Percentiles rank a stretch among this genome's conserved stretches.
These are phyloP conservation scores for Castor canadensis DNA, from an alignment of 2,113 vertebrate genomes.

Conservation along the genomic window DNA sequence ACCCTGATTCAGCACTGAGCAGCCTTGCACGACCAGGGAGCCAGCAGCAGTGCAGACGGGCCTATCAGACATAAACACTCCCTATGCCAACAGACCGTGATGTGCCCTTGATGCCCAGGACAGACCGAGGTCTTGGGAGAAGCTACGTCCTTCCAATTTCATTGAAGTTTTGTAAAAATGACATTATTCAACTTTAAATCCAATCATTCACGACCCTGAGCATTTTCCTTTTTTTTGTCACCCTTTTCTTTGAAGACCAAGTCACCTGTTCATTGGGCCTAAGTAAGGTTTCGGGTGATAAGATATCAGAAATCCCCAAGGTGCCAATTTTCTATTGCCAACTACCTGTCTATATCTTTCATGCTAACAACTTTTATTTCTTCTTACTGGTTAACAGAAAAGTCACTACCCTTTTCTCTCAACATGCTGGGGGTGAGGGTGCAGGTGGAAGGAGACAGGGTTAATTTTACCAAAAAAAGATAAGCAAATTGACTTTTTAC, in stretches of 20 bases:
- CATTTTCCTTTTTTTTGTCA: slow-evolving; percentile 56
- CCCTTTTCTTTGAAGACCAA: slow-evolving; percentile 21
- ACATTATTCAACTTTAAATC: slow-evolving; percentile 64
- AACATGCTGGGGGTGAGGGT: slow-evolving; percentile 22
- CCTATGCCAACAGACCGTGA: not conserved
- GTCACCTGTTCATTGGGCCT: slow-evolving; percentile 65
- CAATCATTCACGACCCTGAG: slow-evolving; percentile 38
- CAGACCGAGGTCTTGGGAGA: slow-evolving; percentile 69
- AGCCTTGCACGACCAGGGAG: rapidly evolving
- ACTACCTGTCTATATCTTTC: no score
- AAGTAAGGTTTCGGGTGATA: slow-evolving; percentile 62
- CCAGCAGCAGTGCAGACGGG: not conserved
- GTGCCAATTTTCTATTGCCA: slow-evolving; percentile 63
- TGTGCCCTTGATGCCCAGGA: not conserved
- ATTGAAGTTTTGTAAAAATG: slow-evolving; percentile 57
- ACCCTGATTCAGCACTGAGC: not conserved
- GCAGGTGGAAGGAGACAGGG: not conserved
- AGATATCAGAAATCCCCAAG: slow-evolving; percentile 72
- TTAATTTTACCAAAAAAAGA: slow-evolving; percentile 57
- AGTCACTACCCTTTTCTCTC: slow-evolving; percentile 52
- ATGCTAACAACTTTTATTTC: slow-evolving; percentile 40
- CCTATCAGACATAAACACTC: not conserved
- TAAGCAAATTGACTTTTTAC: slow-evolving; percentile 79
- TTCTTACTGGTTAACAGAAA: slow-evolving; percentile 64
- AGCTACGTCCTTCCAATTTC: slow-evolving; percentile 69